These are phyloP conservation scores for Drosophila azteca DNA, from an alignment of 1,140 invertebrate genomes.

Conservation along the genomic window DNA sequence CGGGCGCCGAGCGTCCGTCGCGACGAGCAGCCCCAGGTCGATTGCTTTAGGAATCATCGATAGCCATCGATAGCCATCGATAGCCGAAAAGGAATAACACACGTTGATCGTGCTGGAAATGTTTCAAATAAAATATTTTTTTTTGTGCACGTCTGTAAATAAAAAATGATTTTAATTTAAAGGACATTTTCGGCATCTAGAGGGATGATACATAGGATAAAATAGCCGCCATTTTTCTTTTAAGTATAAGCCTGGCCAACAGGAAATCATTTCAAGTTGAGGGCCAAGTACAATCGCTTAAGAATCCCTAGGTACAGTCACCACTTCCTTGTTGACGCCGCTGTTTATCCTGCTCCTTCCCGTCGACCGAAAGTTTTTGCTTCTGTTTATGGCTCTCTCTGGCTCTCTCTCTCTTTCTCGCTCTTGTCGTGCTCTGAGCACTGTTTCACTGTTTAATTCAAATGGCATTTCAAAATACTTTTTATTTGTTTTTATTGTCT, in stretches of 20 bases:
- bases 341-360: background rate
- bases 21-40: slow-evolving; percentile 46
- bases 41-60: slow-evolving; percentile 40
- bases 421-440: background rate
- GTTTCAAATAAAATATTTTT: slow-evolving; percentile 14
- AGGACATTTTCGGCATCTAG: background rate
- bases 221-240: too few relatives aligned
- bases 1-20: slow-evolving; percentile 53
- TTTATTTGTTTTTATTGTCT: slow-evolving; percentile 75
- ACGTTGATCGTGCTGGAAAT: too few relatives aligned
- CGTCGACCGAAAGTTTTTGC: background rate
- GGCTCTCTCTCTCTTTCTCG: background rate
- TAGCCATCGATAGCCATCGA: background rate
- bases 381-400: slow-evolving; percentile 9
- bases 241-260: too few relatives aligned
- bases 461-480: slow-evolving; percentile 73
- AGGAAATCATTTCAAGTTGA: too few relatives aligned
- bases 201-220: too few relatives aligned
- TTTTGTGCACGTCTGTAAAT: slow-evolving; percentile 49
- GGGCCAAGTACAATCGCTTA: slow-evolving; percentile 24
- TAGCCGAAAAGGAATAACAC: background rate
- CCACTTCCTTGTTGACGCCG: slow-evolving; percentile 33
- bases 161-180: background rate
- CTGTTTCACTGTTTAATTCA: slow-evolving; percentile 61
- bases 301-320: slow-evolving; percentile 39